phyloP scores from a whole-genome alignment of 2,113 vertebrate genomes.

The Odobenus rosmarus region DNA sequence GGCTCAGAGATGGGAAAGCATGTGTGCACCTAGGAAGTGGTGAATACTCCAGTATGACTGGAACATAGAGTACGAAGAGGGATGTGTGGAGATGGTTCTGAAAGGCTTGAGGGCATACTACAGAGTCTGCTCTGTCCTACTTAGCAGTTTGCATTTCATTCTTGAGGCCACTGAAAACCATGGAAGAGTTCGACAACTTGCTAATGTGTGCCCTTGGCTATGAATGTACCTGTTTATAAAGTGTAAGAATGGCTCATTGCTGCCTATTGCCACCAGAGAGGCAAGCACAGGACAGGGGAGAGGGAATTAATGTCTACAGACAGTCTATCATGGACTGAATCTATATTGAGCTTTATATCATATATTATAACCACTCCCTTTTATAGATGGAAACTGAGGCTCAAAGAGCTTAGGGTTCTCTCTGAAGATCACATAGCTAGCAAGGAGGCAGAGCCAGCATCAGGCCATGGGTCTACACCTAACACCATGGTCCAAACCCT shows the following conservation, averaged over 20 bases:
- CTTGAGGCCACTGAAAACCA: not conserved
- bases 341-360: not conserved
- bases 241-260: not conserved
- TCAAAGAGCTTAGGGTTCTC: not conserved
- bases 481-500: not conserved
- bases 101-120: not conserved
- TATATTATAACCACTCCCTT: not conserved
- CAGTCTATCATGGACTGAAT: not conserved
- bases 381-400: not conserved
- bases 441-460: not conserved
- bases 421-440: not conserved
- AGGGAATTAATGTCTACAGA: not conserved
- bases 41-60: not conserved
- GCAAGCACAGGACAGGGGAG: not conserved
- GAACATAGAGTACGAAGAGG: not conserved
- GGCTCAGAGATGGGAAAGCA: not conserved
- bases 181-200: not conserved
- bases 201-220: not conserved
- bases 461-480: not conserved
- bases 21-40: not conserved
- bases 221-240: not conserved
- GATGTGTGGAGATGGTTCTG: not conserved
- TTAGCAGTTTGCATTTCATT: not conserved
- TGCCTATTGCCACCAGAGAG: not conserved
- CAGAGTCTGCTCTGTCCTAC: not conserved